Evolutionary conservation across 2,888 invertebrate genomes (phyloP), one percentile per base, ranked within the genome.

Genomic region (Zele albiditarsus): DNA sequence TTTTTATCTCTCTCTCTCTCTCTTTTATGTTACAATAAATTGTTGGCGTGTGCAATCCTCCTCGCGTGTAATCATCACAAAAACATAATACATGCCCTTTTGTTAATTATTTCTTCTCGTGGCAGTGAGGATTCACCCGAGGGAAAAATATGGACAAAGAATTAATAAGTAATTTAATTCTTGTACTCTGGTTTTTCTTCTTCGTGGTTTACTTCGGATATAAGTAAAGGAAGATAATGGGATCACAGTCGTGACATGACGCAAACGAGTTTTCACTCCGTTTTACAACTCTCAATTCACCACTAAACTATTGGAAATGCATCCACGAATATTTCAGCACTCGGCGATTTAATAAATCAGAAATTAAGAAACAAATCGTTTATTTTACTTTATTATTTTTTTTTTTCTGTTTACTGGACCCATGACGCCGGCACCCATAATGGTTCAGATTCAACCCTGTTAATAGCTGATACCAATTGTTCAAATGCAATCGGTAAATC

Each of bases 361-460:
- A 6, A 60, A 27, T 20, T n/a, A 20, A 8, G 6, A 46, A n/a
- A n/a, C 1, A 20, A n/a, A 10, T 23, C 20, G n/a, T n/a, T 53
- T n/a, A 0, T 8, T 53, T n/a, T 53, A 10, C 8, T 53, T n/a
- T 3, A n/a, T 46, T 42, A 31, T 42, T n/a, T 8, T 8, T 53
- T 38, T 12, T 16, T 33, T 62, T 25, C 20, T 49, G 23, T 80
- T 90, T 93, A 96, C 91, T 96, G 96, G 82, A 97, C 95, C 98
- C 98, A 98, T 8, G 95, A 94, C 53, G 96, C 95, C 38, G 99
- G 98, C 53, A 98, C 98, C 98, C 98, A 99, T 20, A 97, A 92
- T 0, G 98, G 97, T 86, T 98, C 97, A 0, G 94, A 94, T 90
- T 98, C 98, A 33, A 98, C 93, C 82, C 94, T 92, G 90, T 96